Conservation (phyloP, 2,113 vertebrate species). For the Okapia johnstoni region DNA sequence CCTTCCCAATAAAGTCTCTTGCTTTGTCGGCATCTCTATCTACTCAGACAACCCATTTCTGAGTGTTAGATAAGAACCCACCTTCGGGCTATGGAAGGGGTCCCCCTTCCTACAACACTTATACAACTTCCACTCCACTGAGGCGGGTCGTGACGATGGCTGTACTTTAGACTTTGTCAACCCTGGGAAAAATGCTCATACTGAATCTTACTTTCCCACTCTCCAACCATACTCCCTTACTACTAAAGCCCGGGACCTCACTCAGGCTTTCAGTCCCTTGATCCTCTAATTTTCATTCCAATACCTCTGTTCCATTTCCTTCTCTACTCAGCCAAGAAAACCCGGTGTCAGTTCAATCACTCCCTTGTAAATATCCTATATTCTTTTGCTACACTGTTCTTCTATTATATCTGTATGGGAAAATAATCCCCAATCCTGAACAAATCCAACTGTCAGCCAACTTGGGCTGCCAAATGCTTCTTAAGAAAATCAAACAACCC, state of each 20-base stretch:
- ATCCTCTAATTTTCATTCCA: background rate
- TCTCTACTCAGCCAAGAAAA: constrained; percentile 1
- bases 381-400: background rate
- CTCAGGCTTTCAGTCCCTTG: background rate
- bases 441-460: background rate
- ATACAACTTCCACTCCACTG: background rate
- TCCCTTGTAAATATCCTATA: background rate
- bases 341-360: background rate
- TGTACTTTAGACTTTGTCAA: background rate
- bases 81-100: background rate
- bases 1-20: background rate
- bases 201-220: background rate
- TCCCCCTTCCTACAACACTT: background rate
- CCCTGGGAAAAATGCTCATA: background rate
- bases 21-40: background rate
- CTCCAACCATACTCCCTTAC: background rate
- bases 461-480: background rate
- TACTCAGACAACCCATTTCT: background rate
- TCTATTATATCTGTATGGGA: background rate
- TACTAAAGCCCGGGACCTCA: background rate
- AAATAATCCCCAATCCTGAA: background rate
- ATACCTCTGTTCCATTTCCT: background rate
- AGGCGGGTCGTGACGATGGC: background rate
- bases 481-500: constrained; percentile 1
- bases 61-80: background rate